phyloP scores from a whole-genome alignment of 2,797 vertebrate species.

The Sphaeramia orbicularis region DNA sequence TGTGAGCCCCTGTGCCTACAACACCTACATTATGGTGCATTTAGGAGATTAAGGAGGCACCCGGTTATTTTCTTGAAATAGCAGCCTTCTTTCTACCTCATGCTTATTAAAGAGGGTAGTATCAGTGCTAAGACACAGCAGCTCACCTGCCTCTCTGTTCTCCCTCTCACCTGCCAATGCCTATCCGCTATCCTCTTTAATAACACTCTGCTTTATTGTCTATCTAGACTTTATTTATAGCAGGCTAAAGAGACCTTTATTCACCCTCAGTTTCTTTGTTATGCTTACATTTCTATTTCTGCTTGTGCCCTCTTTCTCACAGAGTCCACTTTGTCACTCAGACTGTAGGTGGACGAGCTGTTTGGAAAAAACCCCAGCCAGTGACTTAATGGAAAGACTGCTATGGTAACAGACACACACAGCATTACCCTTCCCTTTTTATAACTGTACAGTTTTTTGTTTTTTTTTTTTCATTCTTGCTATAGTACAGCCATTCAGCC shows the following conservation, averaged over 20 bases:
- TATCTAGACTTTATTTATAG: conserved; percentile 50
- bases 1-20: conserved; percentile 13
- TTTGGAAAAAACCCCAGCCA: conserved; percentile 75
- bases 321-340: conserved; percentile 44
- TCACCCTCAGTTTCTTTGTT: conserved; percentile 47
- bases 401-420: conserved; percentile 79
- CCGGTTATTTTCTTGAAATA: conserved; percentile 74
- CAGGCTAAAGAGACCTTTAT: conserved; percentile 41
- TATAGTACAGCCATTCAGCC: conserved; percentile 42
- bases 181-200: conserved; percentile 24
- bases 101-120: conserved; percentile 69
- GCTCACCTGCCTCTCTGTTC: conserved; percentile 63
- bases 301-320: conserved; percentile 28
- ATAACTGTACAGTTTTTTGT: conserved; percentile 59
- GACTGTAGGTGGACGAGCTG: conserved; percentile 61
- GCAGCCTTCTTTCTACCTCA: conserved; percentile 49
- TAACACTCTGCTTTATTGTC: conserved; percentile 29
- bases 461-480: conserved; percentile 48
- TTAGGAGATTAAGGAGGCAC: conserved; percentile 57
- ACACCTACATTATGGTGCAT: conserved; percentile 46
- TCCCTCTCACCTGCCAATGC: conserved; percentile 48
- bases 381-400: conserved; percentile 82
- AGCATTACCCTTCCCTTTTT: conserved; percentile 64
- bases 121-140: conserved; percentile 44
- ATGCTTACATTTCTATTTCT: conserved; percentile 56